Percentiles rank a stretch among this genome's conserved stretches.
Evolutionary conservation across 2,888 invertebrate species (phyloP).

Genomic region (Melanostoma mellinum): DNA sequence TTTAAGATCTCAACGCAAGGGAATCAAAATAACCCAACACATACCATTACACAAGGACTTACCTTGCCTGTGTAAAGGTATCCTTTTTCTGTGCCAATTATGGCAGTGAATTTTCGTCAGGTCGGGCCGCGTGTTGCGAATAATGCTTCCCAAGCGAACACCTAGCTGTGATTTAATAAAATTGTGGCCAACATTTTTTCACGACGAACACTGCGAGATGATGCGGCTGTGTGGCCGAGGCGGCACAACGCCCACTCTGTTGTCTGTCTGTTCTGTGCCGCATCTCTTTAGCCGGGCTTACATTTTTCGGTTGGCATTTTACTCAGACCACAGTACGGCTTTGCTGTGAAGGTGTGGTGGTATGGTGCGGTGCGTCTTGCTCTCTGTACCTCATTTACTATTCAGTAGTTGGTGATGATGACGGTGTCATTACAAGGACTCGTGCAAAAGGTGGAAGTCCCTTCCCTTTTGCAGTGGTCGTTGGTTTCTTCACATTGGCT

Average conservation of each 20-base stretch:
- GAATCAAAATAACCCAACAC: constrained; percentile 14
- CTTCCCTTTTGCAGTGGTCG: constrained; percentile 11
- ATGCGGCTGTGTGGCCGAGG: constrained; percentile 13
- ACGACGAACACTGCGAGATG: constrained; percentile 38
- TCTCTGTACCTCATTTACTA: constrained; percentile 52
- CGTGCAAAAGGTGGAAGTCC: constrained; percentile 39
- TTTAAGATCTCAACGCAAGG: constrained; percentile 50
- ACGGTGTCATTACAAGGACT: constrained; percentile 56
- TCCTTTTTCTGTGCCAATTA: constrained; percentile 42
- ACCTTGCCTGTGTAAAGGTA: neutral
- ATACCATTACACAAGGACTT: neutral
- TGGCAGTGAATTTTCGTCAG: constrained; percentile 32
- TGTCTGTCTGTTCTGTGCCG: neutral
- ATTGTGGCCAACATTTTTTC: constrained; percentile 64
- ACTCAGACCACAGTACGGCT: neutral
- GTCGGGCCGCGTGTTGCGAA: constrained; percentile 8
- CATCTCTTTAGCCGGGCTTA: constrained; percentile 30
- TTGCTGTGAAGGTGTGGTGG: neutral
- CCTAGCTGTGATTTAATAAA: constrained; percentile 69
- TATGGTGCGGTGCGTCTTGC: constrained; percentile 21
- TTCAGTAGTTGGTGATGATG: constrained; percentile 65
- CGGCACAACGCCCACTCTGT: neutral
- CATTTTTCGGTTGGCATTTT: constrained; percentile 38
- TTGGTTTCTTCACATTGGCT: constrained; percentile 29
- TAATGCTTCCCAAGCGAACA: constrained; percentile 38